Percentiles rank a stretch among this genome's conserved stretches.
phyloP scores from a whole-genome alignment of 2,113 vertebrate genomes.

The Merops nubicus region DNA sequence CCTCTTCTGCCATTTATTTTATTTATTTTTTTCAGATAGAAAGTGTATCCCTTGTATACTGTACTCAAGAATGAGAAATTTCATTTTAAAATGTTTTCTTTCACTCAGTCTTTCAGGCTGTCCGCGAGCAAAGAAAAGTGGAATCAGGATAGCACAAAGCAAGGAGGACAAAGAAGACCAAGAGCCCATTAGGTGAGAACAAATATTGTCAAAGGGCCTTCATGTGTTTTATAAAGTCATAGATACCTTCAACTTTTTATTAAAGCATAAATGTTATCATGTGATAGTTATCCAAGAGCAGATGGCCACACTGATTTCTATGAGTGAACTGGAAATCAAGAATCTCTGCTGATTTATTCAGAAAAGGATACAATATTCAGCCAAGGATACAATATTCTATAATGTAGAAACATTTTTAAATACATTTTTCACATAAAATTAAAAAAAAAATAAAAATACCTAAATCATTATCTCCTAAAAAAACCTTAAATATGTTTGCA shows the following conservation, averaged over 20 bases:
- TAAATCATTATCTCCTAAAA: not conserved
- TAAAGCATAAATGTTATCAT: not conserved
- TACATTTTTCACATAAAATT: not conserved
- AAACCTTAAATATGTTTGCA: not conserved
- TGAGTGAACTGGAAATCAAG: not conserved
- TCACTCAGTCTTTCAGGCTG: slow-evolving; percentile 95
- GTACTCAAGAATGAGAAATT: not conserved
- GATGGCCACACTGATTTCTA: not conserved
- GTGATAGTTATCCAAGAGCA: not conserved
- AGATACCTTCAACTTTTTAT: not conserved
- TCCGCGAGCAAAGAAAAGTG: slow-evolving; percentile 96
- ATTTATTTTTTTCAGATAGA: not conserved
- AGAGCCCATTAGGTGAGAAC: slow-evolving; percentile 93
- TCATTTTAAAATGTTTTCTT: slow-evolving; percentile 44
- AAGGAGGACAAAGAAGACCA: slow-evolving; percentile 99
- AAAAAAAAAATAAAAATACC: not conserved
- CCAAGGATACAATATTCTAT: not conserved
- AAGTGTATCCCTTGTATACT: not conserved
- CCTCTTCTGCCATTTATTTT: not conserved
- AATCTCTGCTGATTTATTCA: not conserved
- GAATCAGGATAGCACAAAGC: slow-evolving; percentile 98
- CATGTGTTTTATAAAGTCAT: not conserved
- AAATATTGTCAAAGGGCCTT: not conserved
- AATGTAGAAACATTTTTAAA: not conserved
- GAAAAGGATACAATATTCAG: not conserved